Evolutionary conservation across 2,888 invertebrate genomes (phyloP).

Genomic region (Helobdella robusta): DNA sequence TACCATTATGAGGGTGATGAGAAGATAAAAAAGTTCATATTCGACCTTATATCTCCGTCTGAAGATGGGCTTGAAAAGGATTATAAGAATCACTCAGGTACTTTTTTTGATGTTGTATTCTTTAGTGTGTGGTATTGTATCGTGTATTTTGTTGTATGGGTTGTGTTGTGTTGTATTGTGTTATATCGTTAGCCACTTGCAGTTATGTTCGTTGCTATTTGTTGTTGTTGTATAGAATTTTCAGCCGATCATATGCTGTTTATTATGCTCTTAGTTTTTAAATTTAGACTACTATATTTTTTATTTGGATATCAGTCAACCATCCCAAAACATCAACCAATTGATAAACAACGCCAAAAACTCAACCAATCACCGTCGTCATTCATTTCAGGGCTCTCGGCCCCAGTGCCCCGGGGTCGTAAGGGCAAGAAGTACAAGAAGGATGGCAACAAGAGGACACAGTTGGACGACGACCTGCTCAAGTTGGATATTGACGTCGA

Average conservation of each 20-base stretch:
- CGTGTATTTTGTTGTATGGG: background rate
- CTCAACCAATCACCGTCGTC: background rate
- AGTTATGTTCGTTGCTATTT: background rate
- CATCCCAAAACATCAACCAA: too few species aligned
- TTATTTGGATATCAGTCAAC: too few species aligned
- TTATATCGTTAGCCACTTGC: background rate
- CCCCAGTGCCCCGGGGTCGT: constrained; percentile 60
- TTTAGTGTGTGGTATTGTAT: too few species aligned
- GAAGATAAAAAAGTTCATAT: constrained; percentile 90
- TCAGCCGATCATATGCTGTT: too few species aligned
- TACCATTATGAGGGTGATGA: constrained; percentile 95
- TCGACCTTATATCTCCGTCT: constrained; percentile 85
- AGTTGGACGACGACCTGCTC: constrained; percentile 39
- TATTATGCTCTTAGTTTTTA: background rate
- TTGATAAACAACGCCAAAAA: background rate
- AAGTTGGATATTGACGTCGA: constrained; percentile 64
- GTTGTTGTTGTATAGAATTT: background rate
- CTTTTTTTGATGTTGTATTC: background rate
- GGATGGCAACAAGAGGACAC: constrained; percentile 32
- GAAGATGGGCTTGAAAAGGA: constrained; percentile 36
- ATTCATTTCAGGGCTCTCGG: constrained; percentile 25
- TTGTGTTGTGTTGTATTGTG: background rate
- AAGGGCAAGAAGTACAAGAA: constrained; percentile 45
- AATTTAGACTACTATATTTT: background rate
- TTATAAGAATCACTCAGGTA: constrained; percentile 34